Evolutionary conservation across 2,797 vertebrate genomes (phyloP).

Genomic region (Gallinago stenura): DNA sequence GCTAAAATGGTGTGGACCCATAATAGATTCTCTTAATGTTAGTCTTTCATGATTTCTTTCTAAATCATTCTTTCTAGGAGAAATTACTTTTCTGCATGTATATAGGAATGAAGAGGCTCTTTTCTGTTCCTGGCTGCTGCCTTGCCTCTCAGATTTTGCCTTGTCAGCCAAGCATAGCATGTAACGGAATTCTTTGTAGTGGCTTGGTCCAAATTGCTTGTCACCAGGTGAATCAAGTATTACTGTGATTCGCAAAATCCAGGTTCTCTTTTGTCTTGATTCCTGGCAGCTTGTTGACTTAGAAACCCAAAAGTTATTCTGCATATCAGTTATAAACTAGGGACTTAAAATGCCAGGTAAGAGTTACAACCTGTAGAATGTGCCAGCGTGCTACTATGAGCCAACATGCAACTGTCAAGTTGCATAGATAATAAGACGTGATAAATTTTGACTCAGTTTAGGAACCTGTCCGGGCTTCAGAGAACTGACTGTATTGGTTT

Average conservation of each 20-base stretch:
- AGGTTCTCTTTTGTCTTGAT: neutral
- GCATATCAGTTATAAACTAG: neutral
- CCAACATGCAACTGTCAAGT: neutral
- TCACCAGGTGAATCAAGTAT: neutral
- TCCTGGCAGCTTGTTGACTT: neutral
- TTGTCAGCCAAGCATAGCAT: neutral
- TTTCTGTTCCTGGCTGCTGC: neutral
- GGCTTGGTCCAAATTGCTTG: neutral
- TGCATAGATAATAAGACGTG: neutral
- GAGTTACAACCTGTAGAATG: neutral
- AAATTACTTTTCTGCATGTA: neutral
- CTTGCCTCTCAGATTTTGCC: neutral
- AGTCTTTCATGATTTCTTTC: neutral
- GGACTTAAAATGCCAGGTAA: neutral
- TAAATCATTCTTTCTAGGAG: neutral
- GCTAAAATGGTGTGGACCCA: neutral
- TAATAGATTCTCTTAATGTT: neutral
- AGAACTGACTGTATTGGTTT: neutral
- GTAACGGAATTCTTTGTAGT: neutral
- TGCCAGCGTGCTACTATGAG: fast-evolving
- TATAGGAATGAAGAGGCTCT: neutral
- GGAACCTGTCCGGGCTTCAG: neutral
- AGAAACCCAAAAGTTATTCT: neutral
- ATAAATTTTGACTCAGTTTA: neutral
- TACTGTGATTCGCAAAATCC: neutral